These are phyloP conservation scores for Galaxias olidus DNA, from an alignment of 2,797 vertebrate genomes.

Conservation along the genomic window DNA sequence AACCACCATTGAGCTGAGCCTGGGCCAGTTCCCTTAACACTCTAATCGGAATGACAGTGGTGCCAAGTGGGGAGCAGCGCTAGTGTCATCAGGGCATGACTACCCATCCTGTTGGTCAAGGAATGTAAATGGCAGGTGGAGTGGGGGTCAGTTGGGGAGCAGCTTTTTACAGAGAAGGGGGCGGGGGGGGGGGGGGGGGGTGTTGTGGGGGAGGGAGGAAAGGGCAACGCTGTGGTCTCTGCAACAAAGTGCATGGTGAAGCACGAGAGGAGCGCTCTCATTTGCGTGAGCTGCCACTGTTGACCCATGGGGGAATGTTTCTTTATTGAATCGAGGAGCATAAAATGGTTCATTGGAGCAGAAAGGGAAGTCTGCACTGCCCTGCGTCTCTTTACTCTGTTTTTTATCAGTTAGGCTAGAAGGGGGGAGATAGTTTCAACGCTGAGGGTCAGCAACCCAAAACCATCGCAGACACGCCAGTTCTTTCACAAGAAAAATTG, in stretches of 20 bases:
- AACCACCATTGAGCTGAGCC: slow-evolving; percentile 53
- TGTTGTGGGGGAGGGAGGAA: no score
- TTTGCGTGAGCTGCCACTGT: slow-evolving; percentile 72
- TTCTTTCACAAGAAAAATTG: slow-evolving; percentile 13
- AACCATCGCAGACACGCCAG: slow-evolving; percentile 31
- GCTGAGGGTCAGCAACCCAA: slow-evolving; percentile 36
- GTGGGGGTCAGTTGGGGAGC: slow-evolving; percentile 81
- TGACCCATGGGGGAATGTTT: slow-evolving; percentile 75
- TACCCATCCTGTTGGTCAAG: slow-evolving; percentile 73
- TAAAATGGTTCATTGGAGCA: slow-evolving; percentile 76
- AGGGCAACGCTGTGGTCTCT: slow-evolving; percentile 63
- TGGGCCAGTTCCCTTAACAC: slow-evolving; percentile 59
- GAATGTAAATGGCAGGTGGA: slow-evolving; percentile 82
- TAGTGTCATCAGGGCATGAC: slow-evolving; percentile 78
- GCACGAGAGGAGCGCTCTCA: slow-evolving; percentile 71
- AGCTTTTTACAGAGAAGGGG: slow-evolving; percentile 43
- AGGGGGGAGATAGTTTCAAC: slow-evolving; percentile 34
- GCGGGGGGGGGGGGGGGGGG: slow-evolving; percentile 54
- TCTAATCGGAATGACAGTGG: slow-evolving; percentile 66
- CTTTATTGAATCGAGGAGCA: slow-evolving; percentile 73
- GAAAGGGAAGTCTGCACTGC: slow-evolving; percentile 62
- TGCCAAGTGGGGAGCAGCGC: slow-evolving; percentile 80
- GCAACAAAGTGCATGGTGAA: slow-evolving; percentile 75
- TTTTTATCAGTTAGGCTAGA: slow-evolving; percentile 56
- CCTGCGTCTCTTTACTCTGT: slow-evolving; percentile 48